These are phyloP conservation scores for Macroglossus sobrinus DNA, from an alignment of 2,113 vertebrate species.

Conservation along the genomic window DNA sequence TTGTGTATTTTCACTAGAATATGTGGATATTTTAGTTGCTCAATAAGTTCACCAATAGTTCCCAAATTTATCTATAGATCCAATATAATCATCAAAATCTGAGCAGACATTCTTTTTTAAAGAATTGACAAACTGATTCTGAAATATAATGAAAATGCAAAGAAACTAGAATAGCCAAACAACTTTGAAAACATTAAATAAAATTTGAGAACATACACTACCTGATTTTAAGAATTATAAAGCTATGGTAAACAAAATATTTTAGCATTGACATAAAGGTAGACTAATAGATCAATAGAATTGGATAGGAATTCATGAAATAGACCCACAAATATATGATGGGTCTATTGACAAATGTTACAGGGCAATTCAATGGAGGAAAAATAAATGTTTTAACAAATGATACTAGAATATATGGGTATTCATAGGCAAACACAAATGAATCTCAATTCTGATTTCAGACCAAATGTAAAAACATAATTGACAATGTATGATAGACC, in stretches of 20 bases:
- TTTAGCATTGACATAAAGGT: not conserved
- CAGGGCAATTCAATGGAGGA: not conserved
- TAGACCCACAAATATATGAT: not conserved
- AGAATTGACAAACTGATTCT: not conserved
- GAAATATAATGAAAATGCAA: not conserved
- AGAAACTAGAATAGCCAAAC: not conserved
- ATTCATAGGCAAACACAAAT: not conserved
- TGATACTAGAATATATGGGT: not conserved
- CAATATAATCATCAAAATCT: not conserved
- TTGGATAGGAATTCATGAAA: not conserved
- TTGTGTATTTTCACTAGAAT: not conserved
- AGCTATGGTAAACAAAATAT: not conserved
- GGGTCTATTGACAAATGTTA: not conserved
- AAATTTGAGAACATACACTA: not conserved
- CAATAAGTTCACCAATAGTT: not conserved
- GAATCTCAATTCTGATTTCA: not conserved
- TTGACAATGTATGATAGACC: not conserved
- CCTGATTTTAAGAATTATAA: not conserved
- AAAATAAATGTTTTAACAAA: not conserved
- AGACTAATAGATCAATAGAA: not conserved
- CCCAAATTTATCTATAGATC: not conserved
- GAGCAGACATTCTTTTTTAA: not conserved
- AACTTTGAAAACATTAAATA: slow-evolving; percentile 1
- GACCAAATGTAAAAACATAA: not conserved
- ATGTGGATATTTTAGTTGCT: not conserved